phyloP scores from a whole-genome alignment of 1,140 invertebrate species.

The Drusus annulatus region DNA sequence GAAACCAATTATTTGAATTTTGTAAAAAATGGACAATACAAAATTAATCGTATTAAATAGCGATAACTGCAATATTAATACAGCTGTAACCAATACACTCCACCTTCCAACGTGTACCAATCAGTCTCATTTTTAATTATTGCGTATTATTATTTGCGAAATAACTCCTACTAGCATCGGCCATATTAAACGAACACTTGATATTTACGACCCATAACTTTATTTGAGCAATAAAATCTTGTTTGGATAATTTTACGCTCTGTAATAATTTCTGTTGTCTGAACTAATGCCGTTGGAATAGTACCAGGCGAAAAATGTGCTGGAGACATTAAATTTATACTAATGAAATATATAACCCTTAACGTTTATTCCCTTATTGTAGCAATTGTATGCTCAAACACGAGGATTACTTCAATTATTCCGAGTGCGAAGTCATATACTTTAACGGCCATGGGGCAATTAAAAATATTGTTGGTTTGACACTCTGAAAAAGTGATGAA shows the following conservation, averaged over 20 bases:
- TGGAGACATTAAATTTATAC: constrained; percentile 42
- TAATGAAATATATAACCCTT: constrained; percentile 39
- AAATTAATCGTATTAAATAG: background rate
- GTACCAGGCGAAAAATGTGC: constrained; percentile 35
- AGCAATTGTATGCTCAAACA: constrained; percentile 18
- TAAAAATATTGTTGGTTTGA: background rate
- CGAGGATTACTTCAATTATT: background rate
- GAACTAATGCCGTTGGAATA: constrained; percentile 30
- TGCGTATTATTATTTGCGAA: background rate
- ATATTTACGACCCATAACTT: constrained; percentile 41
- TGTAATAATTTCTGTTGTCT: constrained; percentile 41
- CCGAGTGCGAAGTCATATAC: background rate
- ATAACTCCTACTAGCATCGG: constrained; percentile 13
- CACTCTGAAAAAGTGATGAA: background rate
- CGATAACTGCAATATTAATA: background rate
- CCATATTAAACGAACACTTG: constrained; percentile 26
- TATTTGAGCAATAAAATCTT: constrained; percentile 47
- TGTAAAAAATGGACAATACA: background rate
- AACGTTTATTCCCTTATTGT: constrained; percentile 9
- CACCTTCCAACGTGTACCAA: background rate
- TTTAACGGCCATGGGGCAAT: background rate
- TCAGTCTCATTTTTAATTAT: background rate
- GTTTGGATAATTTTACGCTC: constrained; percentile 45
- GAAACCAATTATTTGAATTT: too few species aligned
- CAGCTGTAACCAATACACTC: background rate